Evolutionary conservation across 2,797 vertebrate genomes (phyloP), one percentile per base, ranked within the genome.

Genomic region (Chrysocyon brachyurus): DNA sequence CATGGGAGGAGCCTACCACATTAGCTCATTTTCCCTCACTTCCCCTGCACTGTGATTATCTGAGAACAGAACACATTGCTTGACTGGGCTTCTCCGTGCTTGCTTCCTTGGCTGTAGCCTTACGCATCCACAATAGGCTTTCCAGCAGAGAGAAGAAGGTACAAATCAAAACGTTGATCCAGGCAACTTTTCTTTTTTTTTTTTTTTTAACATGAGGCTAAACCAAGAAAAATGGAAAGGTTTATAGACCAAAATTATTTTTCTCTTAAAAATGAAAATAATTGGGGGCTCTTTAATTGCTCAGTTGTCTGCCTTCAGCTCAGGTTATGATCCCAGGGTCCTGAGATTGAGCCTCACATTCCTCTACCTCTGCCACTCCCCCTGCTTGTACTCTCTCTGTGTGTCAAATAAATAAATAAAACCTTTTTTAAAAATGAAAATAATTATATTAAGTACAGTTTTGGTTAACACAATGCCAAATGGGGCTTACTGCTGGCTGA

Each of bases 211-310:
- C 28, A 12, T 36, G 33, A 93, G 33, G 3, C 52, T 59, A 75
- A 77, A 73, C 31, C 14, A 57, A 87, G n/a, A 59, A 87, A 70
- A 68, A 10, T 5, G 16, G 21, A 68, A 75, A 46, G 31, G 33
- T 72, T 81, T 85, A 31, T 19, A 63, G 5, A 36, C 26, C 17
- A 8, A 78, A 86, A 54, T 81, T n/a, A 0, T 57, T 77, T 63
- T 95, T 87, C 17, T 63, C 24, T 79, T 73, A 68, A 85, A 88
- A 88, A 64, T 90, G 33, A 82, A 84, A 96, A 59, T 73, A 22
- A 59, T 78, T 63, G 59, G 72, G 72, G 36, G 36, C 5, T 0
- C 22, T 12, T 73, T 22, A 22, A 6, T 46, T 36, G 70, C 19
- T 21, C 66, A 4, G n/a, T 68, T 33, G 36, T 73, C 22, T 46